These are phyloP conservation scores for Catalaphyllia jardinei DNA, from an alignment of 64 coral and sea anemone genomes.

Conservation along the genomic window DNA sequence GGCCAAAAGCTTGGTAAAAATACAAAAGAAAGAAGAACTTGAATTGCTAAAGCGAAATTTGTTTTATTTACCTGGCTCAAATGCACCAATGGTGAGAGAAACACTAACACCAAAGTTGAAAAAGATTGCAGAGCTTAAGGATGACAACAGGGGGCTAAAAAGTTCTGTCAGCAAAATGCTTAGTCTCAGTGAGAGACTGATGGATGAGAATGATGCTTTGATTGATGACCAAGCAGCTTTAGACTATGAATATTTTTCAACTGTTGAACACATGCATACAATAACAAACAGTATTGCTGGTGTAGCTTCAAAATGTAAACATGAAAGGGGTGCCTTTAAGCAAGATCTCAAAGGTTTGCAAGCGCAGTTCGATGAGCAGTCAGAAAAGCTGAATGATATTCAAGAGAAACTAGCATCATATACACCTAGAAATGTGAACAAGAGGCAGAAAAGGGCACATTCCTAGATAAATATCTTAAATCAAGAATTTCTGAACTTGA, in stretches of 20 bases:
- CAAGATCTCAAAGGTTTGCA: slow-evolving; percentile 49
- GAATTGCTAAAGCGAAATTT: slow-evolving; percentile 51
- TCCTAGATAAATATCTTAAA: no score
- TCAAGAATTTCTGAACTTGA: no score
- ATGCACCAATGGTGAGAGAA: slow-evolving; percentile 42
- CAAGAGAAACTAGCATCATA: slow-evolving; percentile 31
- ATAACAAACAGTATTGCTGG: slow-evolving; percentile 51
- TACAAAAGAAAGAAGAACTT: slow-evolving; percentile 40
- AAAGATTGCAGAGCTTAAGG: slow-evolving; percentile 43
- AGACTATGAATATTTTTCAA: slow-evolving; percentile 40
- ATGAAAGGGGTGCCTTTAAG: slow-evolving; percentile 45
- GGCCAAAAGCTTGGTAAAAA: slow-evolving; percentile 43
- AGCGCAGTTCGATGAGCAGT: slow-evolving; percentile 42
- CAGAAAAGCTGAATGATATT: slow-evolving; percentile 58
- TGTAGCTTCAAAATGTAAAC: slow-evolving; percentile 14
- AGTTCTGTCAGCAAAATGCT: slow-evolving; percentile 53
- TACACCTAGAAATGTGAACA: no score
- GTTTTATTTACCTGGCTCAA: slow-evolving; percentile 40
- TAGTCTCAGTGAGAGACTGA: slow-evolving; percentile 36
- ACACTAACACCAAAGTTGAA: slow-evolving; percentile 42
- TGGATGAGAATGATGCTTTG: slow-evolving; percentile 39
- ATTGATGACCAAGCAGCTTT: slow-evolving; percentile 25
- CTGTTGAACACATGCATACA: slow-evolving; percentile 28
- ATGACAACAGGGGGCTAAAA: slow-evolving; percentile 46
- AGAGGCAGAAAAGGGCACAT: no score